Base-by-base conservation (phyloP, 2,888 invertebrate species). In the Limnephilus rhombicus region DNA sequence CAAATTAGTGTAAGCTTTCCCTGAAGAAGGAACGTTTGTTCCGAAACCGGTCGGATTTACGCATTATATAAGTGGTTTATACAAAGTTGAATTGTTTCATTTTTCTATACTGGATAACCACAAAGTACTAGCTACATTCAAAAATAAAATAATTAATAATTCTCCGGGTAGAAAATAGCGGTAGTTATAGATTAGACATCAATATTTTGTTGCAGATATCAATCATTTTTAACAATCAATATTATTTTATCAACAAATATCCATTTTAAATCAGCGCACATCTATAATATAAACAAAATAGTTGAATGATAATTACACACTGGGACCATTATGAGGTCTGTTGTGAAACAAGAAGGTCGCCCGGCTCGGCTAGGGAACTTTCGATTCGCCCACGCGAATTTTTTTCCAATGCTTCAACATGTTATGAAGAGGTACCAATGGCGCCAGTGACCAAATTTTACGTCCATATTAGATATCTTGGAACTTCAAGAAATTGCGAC, bases 321-420 rank as follows among this genome's bases (percentile, higher is more conserved):
- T 68, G 24, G 68, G 24, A n/a, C 68, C 68, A 68, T 68, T 68
- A n/a, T 5, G n/a, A 68, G 68, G 68, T 68, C 24, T n/a, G 68
- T 68, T 68, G n/a, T 68, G 68, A 68, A 68, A 68, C 24, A 4
- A 68, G 68, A 68, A 68, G 68, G 68, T n/a, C 68, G 9, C 68
- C 68, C 68, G 68, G 68, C 68, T 68, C n/a, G 68, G 68, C 68
- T 68, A 68, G 68, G 68, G 68, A 68, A 68, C 68, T 68, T 68
- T 68, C 68, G 68, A 68, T 68, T 68, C 68, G 68, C 68, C 68
- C 68, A 68, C 68, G 68, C 68, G 24, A 68, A 68, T 68, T 68
- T 68, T 68, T 68, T 68, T n/a, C 24, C 9, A 24, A 1, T n/a
- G 24, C 68, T 24, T 68, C 68, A 68, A 68, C 24, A 68, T 9